A percentile compares a stretch with the other conserved stretches of the same genome.
Conservation (phyloP, 2,113 vertebrate species). For the Tyto alba region DNA sequence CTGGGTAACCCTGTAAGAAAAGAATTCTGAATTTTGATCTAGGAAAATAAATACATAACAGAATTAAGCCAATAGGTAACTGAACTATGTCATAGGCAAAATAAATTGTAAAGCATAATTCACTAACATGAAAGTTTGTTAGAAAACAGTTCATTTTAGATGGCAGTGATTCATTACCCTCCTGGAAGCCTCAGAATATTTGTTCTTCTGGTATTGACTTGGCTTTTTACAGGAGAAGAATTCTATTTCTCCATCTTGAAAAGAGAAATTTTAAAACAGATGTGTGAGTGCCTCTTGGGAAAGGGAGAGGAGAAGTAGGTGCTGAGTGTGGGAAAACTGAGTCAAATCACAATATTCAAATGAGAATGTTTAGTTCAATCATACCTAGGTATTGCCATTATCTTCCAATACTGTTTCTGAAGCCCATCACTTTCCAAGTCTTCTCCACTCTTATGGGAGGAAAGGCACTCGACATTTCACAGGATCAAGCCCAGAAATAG, state of each 20-base stretch:
- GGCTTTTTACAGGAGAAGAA: not conserved
- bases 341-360: not conserved
- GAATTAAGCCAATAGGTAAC: not conserved
- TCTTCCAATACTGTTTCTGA: not conserved
- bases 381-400: not conserved
- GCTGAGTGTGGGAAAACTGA: not conserved
- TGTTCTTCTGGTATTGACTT: not conserved
- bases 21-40: not conserved
- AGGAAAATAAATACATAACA: not conserved
- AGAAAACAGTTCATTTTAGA: not conserved
- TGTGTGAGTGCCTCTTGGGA: not conserved
- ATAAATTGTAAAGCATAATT: not conserved
- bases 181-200: not conserved
- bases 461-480: not conserved
- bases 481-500: not conserved
- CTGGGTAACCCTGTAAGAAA: slow-evolving; percentile 87
- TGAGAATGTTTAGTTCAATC: not conserved
- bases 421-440: not conserved
- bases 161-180: not conserved
- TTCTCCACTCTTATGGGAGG: not conserved
- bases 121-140: not conserved
- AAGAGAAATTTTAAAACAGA: not conserved
- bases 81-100: not conserved
- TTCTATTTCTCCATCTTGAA: not conserved
- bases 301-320: not conserved